phyloP scores from a whole-genome alignment of 1,140 invertebrate species.

The Micrasema minimum region DNA sequence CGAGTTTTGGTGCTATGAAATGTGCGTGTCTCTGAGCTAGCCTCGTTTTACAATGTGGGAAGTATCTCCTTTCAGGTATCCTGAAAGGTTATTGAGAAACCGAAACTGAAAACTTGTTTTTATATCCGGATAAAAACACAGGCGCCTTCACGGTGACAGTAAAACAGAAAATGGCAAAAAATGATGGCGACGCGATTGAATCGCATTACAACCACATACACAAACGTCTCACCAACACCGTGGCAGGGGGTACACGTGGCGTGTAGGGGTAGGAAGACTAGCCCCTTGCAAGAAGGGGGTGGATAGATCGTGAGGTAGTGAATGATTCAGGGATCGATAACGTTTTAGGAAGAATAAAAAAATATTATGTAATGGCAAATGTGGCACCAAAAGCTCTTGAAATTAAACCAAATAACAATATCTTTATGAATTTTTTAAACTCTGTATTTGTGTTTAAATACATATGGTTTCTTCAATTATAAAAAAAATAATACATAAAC shows the following conservation, averaged over 20 bases:
- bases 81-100: background rate
- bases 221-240: constrained; percentile 10
- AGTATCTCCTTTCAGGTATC: background rate
- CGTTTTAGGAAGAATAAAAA: constrained; percentile 6
- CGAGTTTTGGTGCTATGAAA: too few species aligned
- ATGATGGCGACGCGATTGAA: constrained; percentile 36
- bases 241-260: too few species aligned
- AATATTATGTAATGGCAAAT: too few species aligned
- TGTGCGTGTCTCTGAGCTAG: too few species aligned
- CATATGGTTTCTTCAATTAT: too few species aligned
- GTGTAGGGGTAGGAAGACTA: background rate
- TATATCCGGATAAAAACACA: constrained; percentile 30
- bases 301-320: background rate
- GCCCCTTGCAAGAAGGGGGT: constrained; percentile 17
- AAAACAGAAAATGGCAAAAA: constrained; percentile 25
- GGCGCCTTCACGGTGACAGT: constrained; percentile 32
- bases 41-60: too few species aligned
- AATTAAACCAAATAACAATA: too few species aligned
- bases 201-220: constrained; percentile 17
- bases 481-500: too few species aligned
- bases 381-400: too few species aligned
- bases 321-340: constrained; percentile 31
- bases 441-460: too few species aligned
- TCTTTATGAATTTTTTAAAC: too few species aligned
- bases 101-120: constrained; percentile 23